Conservation (phyloP, 2,113 vertebrate genomes). For the Gymnarchus niloticus region DNA sequence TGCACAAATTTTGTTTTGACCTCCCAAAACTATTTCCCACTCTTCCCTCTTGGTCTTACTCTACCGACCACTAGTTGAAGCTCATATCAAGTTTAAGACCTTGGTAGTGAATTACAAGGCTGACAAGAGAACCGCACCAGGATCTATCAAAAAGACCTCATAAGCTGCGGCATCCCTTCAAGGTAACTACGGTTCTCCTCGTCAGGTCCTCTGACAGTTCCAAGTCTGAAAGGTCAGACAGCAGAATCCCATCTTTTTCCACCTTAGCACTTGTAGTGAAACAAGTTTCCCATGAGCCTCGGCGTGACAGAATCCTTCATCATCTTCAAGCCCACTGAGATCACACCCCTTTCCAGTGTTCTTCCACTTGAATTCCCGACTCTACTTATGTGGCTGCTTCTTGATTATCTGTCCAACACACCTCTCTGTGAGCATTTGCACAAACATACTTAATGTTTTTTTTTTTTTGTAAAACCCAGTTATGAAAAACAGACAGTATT, state of each 20-base stretch:
- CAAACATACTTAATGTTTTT: neutral
- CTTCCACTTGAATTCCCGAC: neutral
- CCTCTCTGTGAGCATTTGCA: neutral
- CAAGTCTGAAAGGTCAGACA: neutral
- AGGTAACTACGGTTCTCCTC: neutral
- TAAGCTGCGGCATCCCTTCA: neutral
- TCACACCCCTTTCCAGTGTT: neutral
- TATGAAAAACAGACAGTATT: neutral
- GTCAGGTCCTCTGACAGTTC: neutral
- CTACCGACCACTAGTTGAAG: neutral
- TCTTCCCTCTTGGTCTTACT: neutral
- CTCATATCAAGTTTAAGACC: neutral
- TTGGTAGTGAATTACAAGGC: neutral
- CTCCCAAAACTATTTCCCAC: neutral
- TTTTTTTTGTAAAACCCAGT: neutral
- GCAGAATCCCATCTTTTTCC: neutral
- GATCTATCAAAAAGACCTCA: neutral
- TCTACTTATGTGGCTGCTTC: neutral
- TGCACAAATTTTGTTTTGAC: neutral
- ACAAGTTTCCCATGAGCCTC: neutral
- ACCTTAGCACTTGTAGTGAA: neutral
- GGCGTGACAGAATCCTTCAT: neutral
- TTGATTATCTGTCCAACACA: neutral
- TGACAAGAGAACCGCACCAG: neutral
- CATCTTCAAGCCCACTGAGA: neutral